Conservation (phyloP, 2,797 vertebrate genomes). For the Myotis vivesi region DNA sequence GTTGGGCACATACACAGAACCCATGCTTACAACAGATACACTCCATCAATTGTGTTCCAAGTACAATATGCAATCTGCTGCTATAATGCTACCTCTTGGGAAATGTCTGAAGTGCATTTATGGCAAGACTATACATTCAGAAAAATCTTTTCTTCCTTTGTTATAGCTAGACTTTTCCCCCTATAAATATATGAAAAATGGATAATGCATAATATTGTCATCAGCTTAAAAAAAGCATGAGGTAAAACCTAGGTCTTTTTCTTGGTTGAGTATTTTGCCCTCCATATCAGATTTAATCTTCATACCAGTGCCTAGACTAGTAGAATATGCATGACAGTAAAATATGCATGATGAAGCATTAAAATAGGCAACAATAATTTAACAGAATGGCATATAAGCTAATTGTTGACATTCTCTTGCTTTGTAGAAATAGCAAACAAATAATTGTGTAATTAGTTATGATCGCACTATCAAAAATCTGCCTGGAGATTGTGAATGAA, state of each 20-base stretch:
- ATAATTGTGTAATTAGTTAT: neutral
- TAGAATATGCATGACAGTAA: neutral
- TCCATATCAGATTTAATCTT: constrained; percentile 42
- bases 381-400: neutral
- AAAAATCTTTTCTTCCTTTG: constrained; percentile 26
- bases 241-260: neutral
- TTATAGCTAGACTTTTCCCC: neutral
- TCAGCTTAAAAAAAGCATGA: constrained; percentile 30
- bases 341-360: constrained; percentile 25
- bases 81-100: neutral
- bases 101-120: constrained; percentile 49
- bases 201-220: neutral
- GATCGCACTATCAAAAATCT: constrained; percentile 37
- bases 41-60: neutral
- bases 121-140: neutral
- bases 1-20: constrained; percentile 33
- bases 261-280: neutral
- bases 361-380: constrained; percentile 41
- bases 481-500: neutral
- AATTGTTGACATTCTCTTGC: neutral
- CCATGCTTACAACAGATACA: constrained; percentile 23
- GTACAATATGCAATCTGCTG: neutral
- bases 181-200: neutral
- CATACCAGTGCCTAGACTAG: neutral
- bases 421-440: constrained; percentile 30